A percentile compares a stretch with the other conserved stretches of the same genome.
Conservation (phyloP, 2,888 invertebrate genomes). For the Biston stratarius region DNA sequence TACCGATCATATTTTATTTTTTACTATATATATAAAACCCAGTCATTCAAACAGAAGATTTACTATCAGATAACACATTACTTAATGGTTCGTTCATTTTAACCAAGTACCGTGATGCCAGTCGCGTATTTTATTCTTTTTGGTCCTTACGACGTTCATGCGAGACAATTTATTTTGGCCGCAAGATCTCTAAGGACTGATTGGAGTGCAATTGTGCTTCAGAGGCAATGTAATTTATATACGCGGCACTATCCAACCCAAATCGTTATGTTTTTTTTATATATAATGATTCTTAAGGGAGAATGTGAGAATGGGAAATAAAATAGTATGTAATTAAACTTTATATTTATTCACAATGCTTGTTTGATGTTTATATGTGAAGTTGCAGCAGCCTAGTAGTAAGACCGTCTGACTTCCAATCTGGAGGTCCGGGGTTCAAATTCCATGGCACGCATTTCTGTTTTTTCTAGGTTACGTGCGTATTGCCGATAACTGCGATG, state of each 20-base stretch:
- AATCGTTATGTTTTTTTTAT: constrained; percentile 31
- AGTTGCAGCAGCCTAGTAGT: too few species aligned
- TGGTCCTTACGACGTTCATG: not conserved
- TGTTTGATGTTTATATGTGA: too few species aligned
- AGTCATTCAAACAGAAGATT: constrained; percentile 5
- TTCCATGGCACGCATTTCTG: too few species aligned
- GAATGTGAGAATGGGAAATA: not conserved
- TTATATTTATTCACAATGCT: too few species aligned
- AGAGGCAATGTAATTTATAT: constrained; percentile 24
- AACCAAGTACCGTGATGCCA: constrained; percentile 14
- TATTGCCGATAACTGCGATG: too few species aligned
- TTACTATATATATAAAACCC: not conserved
- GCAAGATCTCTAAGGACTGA: constrained; percentile 47
- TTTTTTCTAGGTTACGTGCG: too few species aligned
- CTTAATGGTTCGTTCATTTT: constrained; percentile 31
- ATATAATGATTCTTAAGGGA: constrained; percentile 34
- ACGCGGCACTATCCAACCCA: constrained; percentile 32
- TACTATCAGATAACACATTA: constrained; percentile 26
- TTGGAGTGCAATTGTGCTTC: constrained; percentile 35
- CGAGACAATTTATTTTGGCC: constrained; percentile 42
- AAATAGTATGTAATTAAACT: not conserved
- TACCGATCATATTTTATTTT: not conserved
- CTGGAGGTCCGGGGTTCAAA: too few species aligned
- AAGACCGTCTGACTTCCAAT: too few species aligned
- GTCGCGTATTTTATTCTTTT: constrained; percentile 10